Evolutionary conservation across 2,797 vertebrate species (phyloP).

Genomic region (Gymnoscopelus braueri): DNA sequence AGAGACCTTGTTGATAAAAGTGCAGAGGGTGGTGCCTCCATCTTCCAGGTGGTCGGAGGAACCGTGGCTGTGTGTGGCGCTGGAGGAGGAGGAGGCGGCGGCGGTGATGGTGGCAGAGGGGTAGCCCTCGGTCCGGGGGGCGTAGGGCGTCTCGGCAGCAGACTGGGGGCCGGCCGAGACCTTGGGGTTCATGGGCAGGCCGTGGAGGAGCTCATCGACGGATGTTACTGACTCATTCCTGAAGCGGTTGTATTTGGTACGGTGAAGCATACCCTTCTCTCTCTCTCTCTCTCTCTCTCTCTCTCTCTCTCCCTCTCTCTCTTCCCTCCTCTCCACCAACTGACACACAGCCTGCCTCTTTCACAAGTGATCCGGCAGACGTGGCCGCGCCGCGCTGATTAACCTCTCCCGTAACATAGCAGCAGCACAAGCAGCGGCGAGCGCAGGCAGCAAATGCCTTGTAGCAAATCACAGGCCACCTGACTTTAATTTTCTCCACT

Average conservation of each 20-base stretch:
- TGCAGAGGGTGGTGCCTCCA: slow-evolving; percentile 94
- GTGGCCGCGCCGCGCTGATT: slow-evolving; percentile 84
- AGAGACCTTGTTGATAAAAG: slow-evolving; percentile 98
- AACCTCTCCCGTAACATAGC: slow-evolving; percentile 90
- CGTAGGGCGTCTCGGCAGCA: slow-evolving; percentile 86
- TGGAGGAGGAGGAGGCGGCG: slow-evolving; percentile 66
- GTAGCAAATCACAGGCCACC: slow-evolving; percentile 77
- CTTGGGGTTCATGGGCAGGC: slow-evolving; percentile 96
- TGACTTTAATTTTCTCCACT: slow-evolving; percentile 69
- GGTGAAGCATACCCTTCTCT: slow-evolving; percentile 99
- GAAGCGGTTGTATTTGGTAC: slow-evolving; percentile 99
- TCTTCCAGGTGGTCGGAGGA: slow-evolving; percentile 89
- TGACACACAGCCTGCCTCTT: slow-evolving; percentile 80
- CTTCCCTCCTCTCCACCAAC: slow-evolving; percentile 69
- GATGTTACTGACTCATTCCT: slow-evolving; percentile 99
- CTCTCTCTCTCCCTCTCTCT: slow-evolving; percentile 6
- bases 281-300: slow-evolving; percentile 66
- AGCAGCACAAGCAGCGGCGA: slow-evolving; percentile 45
- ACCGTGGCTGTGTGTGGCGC: slow-evolving; percentile 69
- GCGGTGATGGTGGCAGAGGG: slow-evolving; percentile 69
- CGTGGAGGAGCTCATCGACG: slow-evolving; percentile 96
- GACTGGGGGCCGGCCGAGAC: slow-evolving; percentile 88
- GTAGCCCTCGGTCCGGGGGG: slow-evolving; percentile 86
- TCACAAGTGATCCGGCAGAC: slow-evolving; percentile 90
- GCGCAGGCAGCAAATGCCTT: slow-evolving; percentile 79